A percentile compares a stretch with the other conserved stretches of the same genome.
Evolutionary conservation across 2,888 invertebrate species (phyloP).

Genomic region (Allophyes oxyacanthae): DNA sequence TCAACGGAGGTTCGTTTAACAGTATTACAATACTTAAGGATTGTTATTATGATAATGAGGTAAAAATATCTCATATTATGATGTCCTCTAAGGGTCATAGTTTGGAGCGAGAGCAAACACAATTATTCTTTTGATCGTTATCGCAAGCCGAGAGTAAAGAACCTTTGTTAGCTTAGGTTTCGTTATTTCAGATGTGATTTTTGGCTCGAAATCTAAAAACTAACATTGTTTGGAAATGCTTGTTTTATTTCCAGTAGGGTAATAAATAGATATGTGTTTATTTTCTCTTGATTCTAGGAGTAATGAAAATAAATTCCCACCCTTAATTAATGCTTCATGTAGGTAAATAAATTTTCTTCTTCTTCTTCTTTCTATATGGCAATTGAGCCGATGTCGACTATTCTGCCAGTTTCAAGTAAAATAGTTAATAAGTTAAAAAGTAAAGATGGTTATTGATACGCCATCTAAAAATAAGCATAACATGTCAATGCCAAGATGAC

Average conservation of each 20-base stretch:
- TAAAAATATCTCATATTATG: slow-evolving; percentile 6
- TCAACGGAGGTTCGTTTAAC: too few species aligned
- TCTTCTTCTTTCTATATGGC: too few species aligned
- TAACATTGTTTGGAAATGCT: slow-evolving; percentile 25
- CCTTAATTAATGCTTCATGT: too few species aligned
- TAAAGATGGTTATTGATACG: too few species aligned
- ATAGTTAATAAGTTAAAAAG: too few species aligned
- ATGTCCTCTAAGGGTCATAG: slow-evolving; percentile 17
- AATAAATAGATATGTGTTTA: slow-evolving; percentile 17
- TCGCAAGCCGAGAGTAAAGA: slow-evolving; percentile 35
- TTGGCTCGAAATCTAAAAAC: slow-evolving; percentile 27
- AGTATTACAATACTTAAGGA: too few species aligned
- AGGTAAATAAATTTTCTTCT: not conserved
- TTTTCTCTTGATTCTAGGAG: slow-evolving; percentile 14
- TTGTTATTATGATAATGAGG: slow-evolving; percentile 18
- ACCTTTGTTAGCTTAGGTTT: slow-evolving; percentile 48
- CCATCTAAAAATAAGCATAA: too few species aligned
- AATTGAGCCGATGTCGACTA: too few species aligned
- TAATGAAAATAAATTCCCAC: not conserved
- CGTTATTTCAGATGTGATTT: slow-evolving; percentile 49
- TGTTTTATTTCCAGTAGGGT: slow-evolving; percentile 22
- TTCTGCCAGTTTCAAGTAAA: too few species aligned
- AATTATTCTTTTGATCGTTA: slow-evolving; percentile 50
- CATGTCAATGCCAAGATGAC: too few species aligned
- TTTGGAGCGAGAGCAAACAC: slow-evolving; percentile 26